phyloP scores from a whole-genome alignment of 2,888 invertebrate species.

The Apamea monoglypha region DNA sequence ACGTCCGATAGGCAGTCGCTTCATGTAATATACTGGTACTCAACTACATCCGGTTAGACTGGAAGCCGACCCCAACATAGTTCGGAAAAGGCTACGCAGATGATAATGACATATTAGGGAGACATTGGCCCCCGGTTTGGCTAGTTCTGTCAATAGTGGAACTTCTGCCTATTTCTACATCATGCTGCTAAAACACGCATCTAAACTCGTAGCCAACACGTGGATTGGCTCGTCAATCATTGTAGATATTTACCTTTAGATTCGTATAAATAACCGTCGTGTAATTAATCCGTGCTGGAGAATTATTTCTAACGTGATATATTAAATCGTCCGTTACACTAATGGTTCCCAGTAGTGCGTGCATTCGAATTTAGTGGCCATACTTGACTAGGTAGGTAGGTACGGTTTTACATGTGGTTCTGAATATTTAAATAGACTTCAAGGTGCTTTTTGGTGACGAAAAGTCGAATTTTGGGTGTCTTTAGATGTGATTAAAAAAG shows the following conservation, averaged over 20 bases:
- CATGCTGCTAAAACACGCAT: neutral
- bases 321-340: constrained; percentile 40
- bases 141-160: neutral
- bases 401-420: neutral
- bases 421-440: neutral
- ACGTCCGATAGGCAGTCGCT: no score
- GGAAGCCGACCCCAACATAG: no score
- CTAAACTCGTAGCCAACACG: constrained; percentile 9
- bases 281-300: constrained; percentile 46
- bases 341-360: constrained; percentile 27
- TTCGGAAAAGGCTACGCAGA: no score
- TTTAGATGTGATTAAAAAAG: neutral
- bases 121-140: neutral
- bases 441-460: neutral
- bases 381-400: neutral
- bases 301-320: constrained; percentile 48
- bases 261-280: constrained; percentile 38
- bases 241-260: constrained; percentile 48
- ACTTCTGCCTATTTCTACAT: neutral
- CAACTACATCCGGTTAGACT: no score
- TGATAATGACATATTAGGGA: neutral
- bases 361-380: constrained; percentile 13
- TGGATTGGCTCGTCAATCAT: constrained; percentile 28
- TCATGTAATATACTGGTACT: no score
- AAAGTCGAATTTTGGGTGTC: neutral